Conservation (phyloP, 2,113 vertebrate species). For the Isichthys henryi region DNA sequence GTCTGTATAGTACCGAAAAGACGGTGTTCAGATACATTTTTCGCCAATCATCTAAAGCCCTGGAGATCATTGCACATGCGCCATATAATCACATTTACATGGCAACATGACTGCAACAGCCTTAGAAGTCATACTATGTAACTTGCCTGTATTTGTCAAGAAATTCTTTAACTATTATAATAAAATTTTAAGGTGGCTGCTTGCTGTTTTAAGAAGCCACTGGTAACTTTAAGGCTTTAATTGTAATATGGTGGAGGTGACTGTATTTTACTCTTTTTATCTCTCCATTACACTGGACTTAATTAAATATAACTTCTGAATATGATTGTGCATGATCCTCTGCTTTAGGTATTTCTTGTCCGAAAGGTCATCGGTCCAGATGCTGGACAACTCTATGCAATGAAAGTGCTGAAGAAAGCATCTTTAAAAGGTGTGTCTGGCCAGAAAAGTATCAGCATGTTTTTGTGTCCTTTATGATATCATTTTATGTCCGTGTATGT, state of each 20-base stretch:
- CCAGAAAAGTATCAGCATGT: background rate
- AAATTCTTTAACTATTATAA: background rate
- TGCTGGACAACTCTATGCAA: slow-evolving; percentile 93
- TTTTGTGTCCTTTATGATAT: background rate
- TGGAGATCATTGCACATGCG: too few species aligned
- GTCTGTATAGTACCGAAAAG: too few species aligned
- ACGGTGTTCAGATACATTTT: too few species aligned
- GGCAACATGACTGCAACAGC: too few species aligned
- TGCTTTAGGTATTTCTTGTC: slow-evolving; percentile 84
- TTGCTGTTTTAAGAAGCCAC: background rate
- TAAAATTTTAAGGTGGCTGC: background rate
- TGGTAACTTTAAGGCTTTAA: background rate
- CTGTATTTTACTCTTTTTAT: background rate
- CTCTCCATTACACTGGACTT: background rate
- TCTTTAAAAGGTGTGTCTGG: slow-evolving; percentile 80
- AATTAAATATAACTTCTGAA: background rate
- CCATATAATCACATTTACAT: too few species aligned
- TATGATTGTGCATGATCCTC: background rate
- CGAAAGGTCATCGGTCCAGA: slow-evolving; percentile 87
- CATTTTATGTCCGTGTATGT: background rate
- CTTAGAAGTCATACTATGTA: background rate
- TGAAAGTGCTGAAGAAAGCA: slow-evolving; percentile 98
- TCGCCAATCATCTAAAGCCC: too few species aligned
- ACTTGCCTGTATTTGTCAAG: background rate
- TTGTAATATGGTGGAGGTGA: background rate